Conservation (phyloP, 2,888 invertebrate genomes). For the Camponotus fellah region DNA sequence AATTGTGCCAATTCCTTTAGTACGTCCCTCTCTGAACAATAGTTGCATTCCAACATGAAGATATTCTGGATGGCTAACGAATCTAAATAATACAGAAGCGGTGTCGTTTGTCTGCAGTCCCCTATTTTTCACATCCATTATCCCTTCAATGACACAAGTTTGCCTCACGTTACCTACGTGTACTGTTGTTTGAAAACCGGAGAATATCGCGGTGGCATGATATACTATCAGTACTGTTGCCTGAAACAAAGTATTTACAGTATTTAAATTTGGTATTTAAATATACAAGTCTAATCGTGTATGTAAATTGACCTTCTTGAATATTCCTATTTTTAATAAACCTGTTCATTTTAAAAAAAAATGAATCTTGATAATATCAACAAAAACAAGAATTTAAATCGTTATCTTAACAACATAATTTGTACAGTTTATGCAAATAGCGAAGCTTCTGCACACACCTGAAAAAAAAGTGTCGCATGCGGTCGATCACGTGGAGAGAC, state of each 20-base stretch:
- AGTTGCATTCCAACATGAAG: conserved; percentile 93
- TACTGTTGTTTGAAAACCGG: conserved; percentile 96
- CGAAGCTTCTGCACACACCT: conserved; percentile 82
- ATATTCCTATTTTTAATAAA: background rate
- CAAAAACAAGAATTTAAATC: background rate
- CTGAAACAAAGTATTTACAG: conserved; percentile 86
- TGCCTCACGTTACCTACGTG: conserved; percentile 98
- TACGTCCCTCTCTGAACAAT: conserved; percentile 93
- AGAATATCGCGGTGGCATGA: conserved; percentile 93
- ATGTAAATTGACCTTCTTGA: background rate
- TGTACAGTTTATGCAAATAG: background rate
- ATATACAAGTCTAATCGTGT: background rate
- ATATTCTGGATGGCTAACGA: conserved; percentile 96
- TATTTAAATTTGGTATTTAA: conserved; percentile 10
- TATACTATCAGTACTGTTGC: conserved; percentile 96
- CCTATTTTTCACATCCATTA: conserved; percentile 89
- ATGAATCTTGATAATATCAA: background rate
- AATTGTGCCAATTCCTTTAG: conserved; percentile 95
- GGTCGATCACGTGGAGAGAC: conserved; percentile 87
- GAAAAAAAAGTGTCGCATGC: conserved; percentile 87
- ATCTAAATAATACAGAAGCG: conserved; percentile 95
- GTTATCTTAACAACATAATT: background rate
- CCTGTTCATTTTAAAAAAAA: conserved; percentile 3
- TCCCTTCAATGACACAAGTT: conserved; percentile 95
- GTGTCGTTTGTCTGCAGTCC: conserved; percentile 93